Conservation (phyloP, 2,888 invertebrate species). For the Plebejus melissa region DNA sequence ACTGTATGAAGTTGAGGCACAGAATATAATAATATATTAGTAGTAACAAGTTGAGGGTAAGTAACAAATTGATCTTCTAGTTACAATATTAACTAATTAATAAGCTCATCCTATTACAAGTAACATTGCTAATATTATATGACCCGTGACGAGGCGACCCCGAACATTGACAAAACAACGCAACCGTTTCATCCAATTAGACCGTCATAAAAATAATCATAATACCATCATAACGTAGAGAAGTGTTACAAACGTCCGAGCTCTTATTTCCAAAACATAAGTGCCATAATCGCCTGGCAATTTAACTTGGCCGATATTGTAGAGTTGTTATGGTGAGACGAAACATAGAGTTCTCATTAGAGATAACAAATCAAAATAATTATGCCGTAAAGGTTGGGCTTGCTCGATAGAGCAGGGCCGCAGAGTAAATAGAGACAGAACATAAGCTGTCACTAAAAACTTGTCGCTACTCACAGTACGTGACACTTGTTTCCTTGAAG, state of each 20-base stretch:
- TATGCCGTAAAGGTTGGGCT: slow-evolving; percentile 62
- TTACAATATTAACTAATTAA: neutral
- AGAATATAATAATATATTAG: no score
- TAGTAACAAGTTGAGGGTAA: no score
- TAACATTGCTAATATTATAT: slow-evolving; percentile 22
- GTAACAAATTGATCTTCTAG: no score
- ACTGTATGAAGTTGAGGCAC: no score
- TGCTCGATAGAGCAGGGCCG: neutral
- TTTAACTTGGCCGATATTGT: slow-evolving; percentile 27
- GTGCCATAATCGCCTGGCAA: slow-evolving; percentile 36
- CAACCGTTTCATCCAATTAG: slow-evolving; percentile 64
- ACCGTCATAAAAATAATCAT: slow-evolving; percentile 55
- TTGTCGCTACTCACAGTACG: neutral
- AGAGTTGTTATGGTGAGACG: slow-evolving; percentile 49
- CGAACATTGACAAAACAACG: slow-evolving; percentile 51
- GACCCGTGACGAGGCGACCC: slow-evolving; percentile 4
- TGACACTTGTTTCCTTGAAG: no score
- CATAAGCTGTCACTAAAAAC: neutral
- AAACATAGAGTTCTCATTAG: slow-evolving; percentile 60
- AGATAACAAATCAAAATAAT: slow-evolving; percentile 75
- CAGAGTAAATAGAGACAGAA: neutral
- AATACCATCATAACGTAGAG: slow-evolving; percentile 43
- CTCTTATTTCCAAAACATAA: slow-evolving; percentile 32
- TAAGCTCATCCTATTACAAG: neutral
- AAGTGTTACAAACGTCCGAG: slow-evolving; percentile 15